A percentile compares a stretch with the other conserved stretches of the same genome.
These are phyloP conservation scores for Embidobia sp. DNA, from an alignment of 2,888 invertebrate genomes.

Conservation along the genomic window DNA sequence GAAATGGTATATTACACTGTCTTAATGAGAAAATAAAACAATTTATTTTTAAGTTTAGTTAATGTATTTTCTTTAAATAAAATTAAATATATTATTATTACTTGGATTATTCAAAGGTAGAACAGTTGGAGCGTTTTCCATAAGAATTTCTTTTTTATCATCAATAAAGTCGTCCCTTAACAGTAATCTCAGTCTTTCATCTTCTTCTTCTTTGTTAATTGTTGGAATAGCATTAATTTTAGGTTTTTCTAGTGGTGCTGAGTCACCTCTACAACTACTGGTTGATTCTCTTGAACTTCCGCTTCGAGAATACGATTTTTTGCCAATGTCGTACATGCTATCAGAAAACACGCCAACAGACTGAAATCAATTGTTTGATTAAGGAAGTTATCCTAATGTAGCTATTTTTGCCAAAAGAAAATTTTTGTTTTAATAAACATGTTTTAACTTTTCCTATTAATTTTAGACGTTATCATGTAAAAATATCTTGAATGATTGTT, in stretches of 20 bases:
- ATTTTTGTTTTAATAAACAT: too few species aligned
- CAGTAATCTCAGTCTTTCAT: slow-evolving; percentile 75
- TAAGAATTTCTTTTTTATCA: slow-evolving; percentile 70
- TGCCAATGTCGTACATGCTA: slow-evolving; percentile 68
- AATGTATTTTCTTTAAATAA: too few species aligned
- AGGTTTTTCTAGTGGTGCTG: slow-evolving; percentile 71
- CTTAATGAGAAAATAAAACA: background rate
- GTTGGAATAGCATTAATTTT: slow-evolving; percentile 74
- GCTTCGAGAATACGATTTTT: slow-evolving; percentile 35
- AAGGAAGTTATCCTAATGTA: background rate
- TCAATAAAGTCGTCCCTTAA: slow-evolving; percentile 80
- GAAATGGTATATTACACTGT: too few species aligned
- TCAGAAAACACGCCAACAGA: slow-evolving; percentile 78
- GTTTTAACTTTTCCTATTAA: too few species aligned
- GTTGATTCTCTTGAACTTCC: slow-evolving; percentile 56
- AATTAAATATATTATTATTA: too few species aligned
- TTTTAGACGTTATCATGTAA: too few species aligned
- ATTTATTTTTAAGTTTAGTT: too few species aligned
- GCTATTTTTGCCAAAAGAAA: too few species aligned
- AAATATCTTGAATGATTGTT: too few species aligned
- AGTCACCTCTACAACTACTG: slow-evolving; percentile 58
- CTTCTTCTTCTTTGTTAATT: slow-evolving; percentile 77
- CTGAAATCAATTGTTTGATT: slow-evolving; percentile 64
- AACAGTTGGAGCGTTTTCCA: slow-evolving; percentile 73
- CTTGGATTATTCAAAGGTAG: slow-evolving; percentile 76